Percentiles rank a stretch among this genome's conserved stretches.
Conservation (phyloP, 2,113 vertebrate species). For the Ranitomeya variabilis region DNA sequence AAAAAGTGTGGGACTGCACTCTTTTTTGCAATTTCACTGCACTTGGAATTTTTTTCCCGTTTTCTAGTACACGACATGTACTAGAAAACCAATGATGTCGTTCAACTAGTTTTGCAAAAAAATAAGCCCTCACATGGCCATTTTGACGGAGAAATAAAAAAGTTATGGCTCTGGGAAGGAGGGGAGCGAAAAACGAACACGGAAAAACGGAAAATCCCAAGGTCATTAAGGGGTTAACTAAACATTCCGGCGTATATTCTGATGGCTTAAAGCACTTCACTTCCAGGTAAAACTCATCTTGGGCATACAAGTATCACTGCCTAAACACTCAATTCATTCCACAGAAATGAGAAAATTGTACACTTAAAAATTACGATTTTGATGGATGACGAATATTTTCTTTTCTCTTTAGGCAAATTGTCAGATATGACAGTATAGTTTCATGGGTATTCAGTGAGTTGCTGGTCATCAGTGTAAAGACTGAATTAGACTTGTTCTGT, state of each 20-base stretch:
- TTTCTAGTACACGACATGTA: too few species aligned
- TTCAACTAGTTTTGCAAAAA: too few species aligned
- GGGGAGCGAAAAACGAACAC: too few species aligned
- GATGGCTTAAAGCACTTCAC: neutral
- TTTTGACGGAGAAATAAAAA: too few species aligned
- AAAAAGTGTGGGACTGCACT: too few species aligned
- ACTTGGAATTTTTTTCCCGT: too few species aligned
- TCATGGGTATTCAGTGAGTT: conserved; percentile 7
- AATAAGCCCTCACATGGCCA: too few species aligned
- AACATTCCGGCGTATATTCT: neutral
- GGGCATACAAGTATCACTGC: neutral
- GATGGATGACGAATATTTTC: conserved; percentile 25
- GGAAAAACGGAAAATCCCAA: too few species aligned
- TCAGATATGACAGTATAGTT: conserved; percentile 7
- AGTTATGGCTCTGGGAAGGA: too few species aligned
- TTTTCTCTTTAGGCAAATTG: conserved; percentile 3
- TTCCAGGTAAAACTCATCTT: neutral
- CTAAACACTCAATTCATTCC: neutral
- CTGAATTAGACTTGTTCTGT: conserved; percentile 35
- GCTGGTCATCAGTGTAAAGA: conserved; percentile 46
- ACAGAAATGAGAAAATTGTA: neutral
- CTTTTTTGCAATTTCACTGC: too few species aligned
- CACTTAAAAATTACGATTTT: conserved; percentile 32
- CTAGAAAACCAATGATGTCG: too few species aligned
- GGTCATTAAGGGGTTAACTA: too few species aligned